Evolutionary conservation across 2,888 invertebrate species (phyloP).

Genomic region (Agrochola lota): DNA sequence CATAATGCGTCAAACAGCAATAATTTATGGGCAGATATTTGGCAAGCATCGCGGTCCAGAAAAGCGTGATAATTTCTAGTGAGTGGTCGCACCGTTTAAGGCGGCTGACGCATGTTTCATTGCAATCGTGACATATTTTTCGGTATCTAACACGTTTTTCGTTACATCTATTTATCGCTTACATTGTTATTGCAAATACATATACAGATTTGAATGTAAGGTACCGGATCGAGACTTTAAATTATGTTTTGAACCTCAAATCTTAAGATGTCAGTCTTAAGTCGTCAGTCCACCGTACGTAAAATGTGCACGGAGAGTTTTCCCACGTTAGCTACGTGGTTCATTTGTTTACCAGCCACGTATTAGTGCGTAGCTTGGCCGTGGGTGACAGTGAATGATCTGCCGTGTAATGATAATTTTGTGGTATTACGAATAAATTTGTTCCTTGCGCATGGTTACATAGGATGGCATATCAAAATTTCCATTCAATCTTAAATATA

Average conservation of each 20-base stretch:
- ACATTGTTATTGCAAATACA: not conserved
- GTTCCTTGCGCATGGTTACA: not conserved
- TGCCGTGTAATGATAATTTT: not conserved
- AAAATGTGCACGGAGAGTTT: not conserved
- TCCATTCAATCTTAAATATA: not conserved
- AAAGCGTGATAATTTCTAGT: slow-evolving; percentile 84
- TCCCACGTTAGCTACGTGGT: not conserved
- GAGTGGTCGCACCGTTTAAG: slow-evolving; percentile 75
- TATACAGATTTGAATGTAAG: not conserved
- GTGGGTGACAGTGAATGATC: not conserved
- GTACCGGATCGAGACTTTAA: not conserved
- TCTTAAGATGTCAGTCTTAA: not conserved
- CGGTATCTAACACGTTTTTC: slow-evolving; percentile 21
- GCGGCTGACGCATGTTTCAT: slow-evolving; percentile 73
- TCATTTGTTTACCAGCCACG: not conserved
- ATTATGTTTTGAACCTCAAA: not conserved
- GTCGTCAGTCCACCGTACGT: not conserved
- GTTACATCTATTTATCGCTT: slow-evolving; percentile 3
- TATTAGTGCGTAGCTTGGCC: not conserved
- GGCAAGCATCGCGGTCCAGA: slow-evolving; percentile 83
- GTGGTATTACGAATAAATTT: not conserved
- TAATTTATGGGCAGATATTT: slow-evolving; percentile 87
- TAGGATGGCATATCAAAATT: not conserved
- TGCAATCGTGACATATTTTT: slow-evolving; percentile 62
- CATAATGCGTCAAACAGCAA: slow-evolving; percentile 87